These are phyloP conservation scores for Alitta virens DNA, from an alignment of 2,888 invertebrate species.

Conservation along the genomic window DNA sequence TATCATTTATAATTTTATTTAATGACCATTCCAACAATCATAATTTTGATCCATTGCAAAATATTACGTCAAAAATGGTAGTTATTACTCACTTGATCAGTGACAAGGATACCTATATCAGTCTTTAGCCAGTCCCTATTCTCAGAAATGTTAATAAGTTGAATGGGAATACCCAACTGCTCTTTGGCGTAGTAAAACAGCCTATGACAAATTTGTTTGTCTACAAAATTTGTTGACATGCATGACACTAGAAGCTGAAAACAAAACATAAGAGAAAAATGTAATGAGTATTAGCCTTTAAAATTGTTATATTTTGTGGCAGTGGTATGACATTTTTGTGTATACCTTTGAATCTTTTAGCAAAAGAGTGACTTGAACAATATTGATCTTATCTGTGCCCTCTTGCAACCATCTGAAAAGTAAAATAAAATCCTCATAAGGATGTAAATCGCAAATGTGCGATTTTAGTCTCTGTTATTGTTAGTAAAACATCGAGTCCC, in stretches of 20 bases:
- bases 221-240: slow-evolving; percentile 11
- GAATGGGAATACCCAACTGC: slow-evolving; percentile 16
- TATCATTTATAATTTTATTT: too few species aligned
- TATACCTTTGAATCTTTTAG: slow-evolving; percentile 27
- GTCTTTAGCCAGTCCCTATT: slow-evolving; percentile 21
- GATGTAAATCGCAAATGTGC: too few species aligned
- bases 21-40: too few species aligned
- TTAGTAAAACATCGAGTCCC: too few species aligned
- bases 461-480: too few species aligned
- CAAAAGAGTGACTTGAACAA: slow-evolving; percentile 21
- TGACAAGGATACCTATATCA: slow-evolving; percentile 23
- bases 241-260: slow-evolving; percentile 9
- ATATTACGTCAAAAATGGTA: neutral
- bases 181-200: slow-evolving; percentile 23
- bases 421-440: neutral
- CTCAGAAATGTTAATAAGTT: slow-evolving; percentile 19
- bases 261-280: neutral
- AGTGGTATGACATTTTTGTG: too few species aligned
- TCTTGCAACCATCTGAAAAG: slow-evolving; percentile 26
- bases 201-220: slow-evolving; percentile 10
- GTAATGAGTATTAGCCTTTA: neutral
- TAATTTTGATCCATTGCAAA: too few species aligned
- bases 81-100: slow-evolving; percentile 19
- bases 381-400: slow-evolving; percentile 16
- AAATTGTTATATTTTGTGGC: too few species aligned